These are phyloP conservation scores for Lasiommata megera DNA, from an alignment of 2,888 invertebrate species.

Conservation along the genomic window DNA sequence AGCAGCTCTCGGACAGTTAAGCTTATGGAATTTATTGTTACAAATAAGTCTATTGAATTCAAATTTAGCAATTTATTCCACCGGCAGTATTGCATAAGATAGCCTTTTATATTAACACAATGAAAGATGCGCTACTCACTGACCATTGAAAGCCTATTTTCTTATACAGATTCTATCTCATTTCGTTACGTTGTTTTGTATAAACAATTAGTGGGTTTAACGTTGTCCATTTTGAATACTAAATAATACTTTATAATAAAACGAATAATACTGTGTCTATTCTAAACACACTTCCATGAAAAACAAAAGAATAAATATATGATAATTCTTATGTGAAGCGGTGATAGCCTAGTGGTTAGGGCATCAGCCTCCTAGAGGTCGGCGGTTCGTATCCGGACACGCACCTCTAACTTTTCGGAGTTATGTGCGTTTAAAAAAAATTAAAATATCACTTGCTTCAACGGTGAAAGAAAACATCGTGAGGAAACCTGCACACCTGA, in stretches of 20 bases:
- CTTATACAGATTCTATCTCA: slow-evolving; percentile 2
- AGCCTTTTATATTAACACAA: slow-evolving; percentile 20
- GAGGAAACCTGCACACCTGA: no score
- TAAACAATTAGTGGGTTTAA: slow-evolving; percentile 2
- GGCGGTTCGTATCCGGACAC: no score
- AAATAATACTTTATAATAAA: not conserved
- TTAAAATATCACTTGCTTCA: no score
- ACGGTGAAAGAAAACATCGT: no score
- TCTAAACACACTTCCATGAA: no score
- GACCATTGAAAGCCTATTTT: slow-evolving; percentile 16
- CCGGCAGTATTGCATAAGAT: slow-evolving; percentile 15
- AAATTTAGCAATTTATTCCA: slow-evolving; percentile 18
- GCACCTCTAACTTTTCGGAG: no score
- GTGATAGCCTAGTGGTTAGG: no score
- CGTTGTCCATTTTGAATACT: not conserved
- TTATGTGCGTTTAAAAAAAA: no score
- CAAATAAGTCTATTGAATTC: slow-evolving; percentile 26
- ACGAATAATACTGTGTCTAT: no score
- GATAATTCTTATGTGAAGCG: no score
- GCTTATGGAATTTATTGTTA: slow-evolving; percentile 24
- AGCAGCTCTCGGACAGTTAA: not conserved
- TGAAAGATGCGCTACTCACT: slow-evolving; percentile 17
- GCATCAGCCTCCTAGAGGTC: no score
- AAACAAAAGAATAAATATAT: no score
- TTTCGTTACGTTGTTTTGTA: slow-evolving; percentile 1